These are phyloP conservation scores for Cepaea nemoralis DNA, from an alignment of 1,140 invertebrate species.

Conservation along the genomic window DNA sequence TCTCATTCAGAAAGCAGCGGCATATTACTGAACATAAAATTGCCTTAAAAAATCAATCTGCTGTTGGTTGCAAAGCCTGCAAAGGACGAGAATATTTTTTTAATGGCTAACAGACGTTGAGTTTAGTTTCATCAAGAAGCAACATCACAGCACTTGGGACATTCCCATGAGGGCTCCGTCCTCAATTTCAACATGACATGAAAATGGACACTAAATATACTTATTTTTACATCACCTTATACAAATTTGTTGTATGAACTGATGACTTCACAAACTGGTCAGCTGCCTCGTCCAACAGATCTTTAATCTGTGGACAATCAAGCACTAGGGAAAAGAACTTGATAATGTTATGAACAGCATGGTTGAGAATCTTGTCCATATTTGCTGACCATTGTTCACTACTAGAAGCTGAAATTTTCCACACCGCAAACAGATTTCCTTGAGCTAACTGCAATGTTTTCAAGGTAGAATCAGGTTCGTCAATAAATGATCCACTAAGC, in stretches of 20 bases:
- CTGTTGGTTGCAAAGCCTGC: too few species aligned
- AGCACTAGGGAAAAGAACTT: constrained; percentile 63
- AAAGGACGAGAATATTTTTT: too few species aligned
- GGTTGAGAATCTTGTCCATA: constrained; percentile 58
- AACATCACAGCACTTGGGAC: too few species aligned
- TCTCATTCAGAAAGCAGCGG: too few species aligned
- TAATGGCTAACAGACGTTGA: too few species aligned
- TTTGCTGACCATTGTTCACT: constrained; percentile 63
- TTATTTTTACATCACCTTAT: constrained; percentile 47
- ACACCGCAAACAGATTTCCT: constrained; percentile 56
- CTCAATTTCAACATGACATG: too few species aligned
- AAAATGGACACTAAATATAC: too few species aligned
- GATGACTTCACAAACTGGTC: constrained; percentile 41
- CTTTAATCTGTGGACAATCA: constrained; percentile 54
- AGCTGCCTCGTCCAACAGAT: constrained; percentile 47
- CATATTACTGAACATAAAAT: too few species aligned
- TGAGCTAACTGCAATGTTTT: constrained; percentile 53
- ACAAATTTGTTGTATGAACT: constrained; percentile 59
- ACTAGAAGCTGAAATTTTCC: constrained; percentile 64
- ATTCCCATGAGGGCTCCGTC: too few species aligned
- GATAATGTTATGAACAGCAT: constrained; percentile 57
- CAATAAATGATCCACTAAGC: constrained; percentile 16
- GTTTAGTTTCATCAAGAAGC: too few species aligned
- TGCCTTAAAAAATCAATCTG: too few species aligned
- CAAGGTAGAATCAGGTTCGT: constrained; percentile 43